These are phyloP conservation scores for Rhinolophus sinicus DNA, from an alignment of 2,113 vertebrate genomes.

Conservation along the genomic window DNA sequence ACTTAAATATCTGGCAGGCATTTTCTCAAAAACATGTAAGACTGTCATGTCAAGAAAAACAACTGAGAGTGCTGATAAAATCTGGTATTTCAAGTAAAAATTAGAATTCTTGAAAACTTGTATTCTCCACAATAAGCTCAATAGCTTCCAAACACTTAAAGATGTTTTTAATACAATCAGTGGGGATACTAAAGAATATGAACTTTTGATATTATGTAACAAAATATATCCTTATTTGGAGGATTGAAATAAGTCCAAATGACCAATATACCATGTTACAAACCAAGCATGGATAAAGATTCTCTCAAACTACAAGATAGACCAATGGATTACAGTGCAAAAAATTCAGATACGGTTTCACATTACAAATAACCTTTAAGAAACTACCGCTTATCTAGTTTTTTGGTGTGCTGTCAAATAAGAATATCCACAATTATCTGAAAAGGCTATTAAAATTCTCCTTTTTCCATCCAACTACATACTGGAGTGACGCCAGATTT, in stretches of 20 bases:
- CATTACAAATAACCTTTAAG: not conserved
- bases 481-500: not conserved
- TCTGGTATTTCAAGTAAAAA: not conserved
- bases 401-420: not conserved
- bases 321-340: not conserved
- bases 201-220: not conserved
- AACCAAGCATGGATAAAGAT: not conserved
- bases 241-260: not conserved
- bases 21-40: slow-evolving; percentile 1
- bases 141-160: not conserved
- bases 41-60: not conserved
- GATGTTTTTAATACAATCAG: not conserved
- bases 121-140: not conserved
- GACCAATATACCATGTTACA: not conserved
- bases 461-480: not conserved
- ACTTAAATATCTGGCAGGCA: not conserved
- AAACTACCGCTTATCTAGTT: not conserved
- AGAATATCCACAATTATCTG: not conserved
- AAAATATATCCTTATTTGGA: not conserved
- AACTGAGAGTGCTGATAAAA: not conserved
- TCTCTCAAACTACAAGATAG: not conserved
- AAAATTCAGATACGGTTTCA: not conserved
- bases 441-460: not conserved
- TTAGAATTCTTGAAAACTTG: not conserved
- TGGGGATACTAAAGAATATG: not conserved